phyloP scores from a whole-genome alignment of 2,113 vertebrate genomes.

The Ammodytes marinus region DNA sequence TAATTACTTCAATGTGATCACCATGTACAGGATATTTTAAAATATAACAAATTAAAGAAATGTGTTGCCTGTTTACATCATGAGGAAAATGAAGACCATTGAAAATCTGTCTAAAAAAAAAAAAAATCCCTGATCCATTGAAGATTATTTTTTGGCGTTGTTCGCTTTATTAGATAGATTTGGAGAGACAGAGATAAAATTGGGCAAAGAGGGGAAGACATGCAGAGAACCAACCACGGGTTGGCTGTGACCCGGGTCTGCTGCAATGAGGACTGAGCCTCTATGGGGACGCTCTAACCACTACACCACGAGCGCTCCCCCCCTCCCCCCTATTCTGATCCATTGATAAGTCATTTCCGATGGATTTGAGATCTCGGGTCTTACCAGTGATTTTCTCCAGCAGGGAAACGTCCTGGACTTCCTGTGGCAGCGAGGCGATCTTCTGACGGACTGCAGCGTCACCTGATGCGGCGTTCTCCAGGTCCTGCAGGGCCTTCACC shows the following conservation, averaged over 20 bases:
- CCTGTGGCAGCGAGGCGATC: slow-evolving; percentile 97
- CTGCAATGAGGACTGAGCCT: too few species aligned
- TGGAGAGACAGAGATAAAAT: too few species aligned
- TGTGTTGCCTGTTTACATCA: not conserved
- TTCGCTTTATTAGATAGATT: too few species aligned
- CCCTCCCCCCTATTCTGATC: too few species aligned
- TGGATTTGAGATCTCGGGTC: slow-evolving; percentile 1
- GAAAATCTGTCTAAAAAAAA: not conserved
- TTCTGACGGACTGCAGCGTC: slow-evolving; percentile 97
- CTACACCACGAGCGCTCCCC: too few species aligned
- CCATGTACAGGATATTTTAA: not conserved
- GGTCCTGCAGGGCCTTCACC: slow-evolving; percentile 96
- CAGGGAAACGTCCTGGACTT: slow-evolving; percentile 97
- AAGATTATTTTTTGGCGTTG: too few species aligned
- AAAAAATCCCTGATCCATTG: too few species aligned
- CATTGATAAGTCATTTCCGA: too few species aligned
- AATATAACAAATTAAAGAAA: not conserved
- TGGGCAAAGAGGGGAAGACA: too few species aligned
- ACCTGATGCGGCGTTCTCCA: slow-evolving; percentile 97
- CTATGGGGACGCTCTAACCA: too few species aligned
- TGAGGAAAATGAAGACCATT: not conserved
- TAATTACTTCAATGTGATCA: not conserved
- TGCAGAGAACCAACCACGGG: too few species aligned
- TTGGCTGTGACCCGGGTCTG: too few species aligned
- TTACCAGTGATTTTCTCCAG: slow-evolving; percentile 97